Evolutionary conservation across 2,113 vertebrate species (phyloP).

Genomic region (Turnix velox): DNA sequence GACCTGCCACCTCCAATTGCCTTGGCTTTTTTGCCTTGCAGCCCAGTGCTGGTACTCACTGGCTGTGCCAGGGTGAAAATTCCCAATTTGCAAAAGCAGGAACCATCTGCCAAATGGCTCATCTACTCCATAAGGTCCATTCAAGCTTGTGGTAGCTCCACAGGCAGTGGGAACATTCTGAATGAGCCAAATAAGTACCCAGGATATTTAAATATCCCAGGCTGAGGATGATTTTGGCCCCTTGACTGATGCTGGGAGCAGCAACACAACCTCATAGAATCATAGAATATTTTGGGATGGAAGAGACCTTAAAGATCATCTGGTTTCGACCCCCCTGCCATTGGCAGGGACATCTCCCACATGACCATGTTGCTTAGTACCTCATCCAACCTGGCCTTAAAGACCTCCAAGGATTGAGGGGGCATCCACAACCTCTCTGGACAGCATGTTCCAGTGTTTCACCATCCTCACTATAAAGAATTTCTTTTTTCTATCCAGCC

Average conservation of each 20-base stretch:
- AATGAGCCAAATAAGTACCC: neutral
- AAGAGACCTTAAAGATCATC: too few relatives aligned
- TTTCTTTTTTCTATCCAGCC: too few relatives aligned
- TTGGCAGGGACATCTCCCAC: too few relatives aligned
- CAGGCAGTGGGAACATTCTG: neutral
- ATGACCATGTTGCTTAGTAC: too few relatives aligned
- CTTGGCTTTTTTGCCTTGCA: neutral
- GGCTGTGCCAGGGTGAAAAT: neutral
- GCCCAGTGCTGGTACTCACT: neutral
- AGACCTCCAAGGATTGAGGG: too few relatives aligned
- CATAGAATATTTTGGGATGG: too few relatives aligned
- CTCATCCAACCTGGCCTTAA: too few relatives aligned
- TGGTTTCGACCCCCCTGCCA: too few relatives aligned
- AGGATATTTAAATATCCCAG: neutral
- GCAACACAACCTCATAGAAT: rapidly evolving
- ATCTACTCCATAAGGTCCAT: neutral
- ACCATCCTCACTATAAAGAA: too few relatives aligned
- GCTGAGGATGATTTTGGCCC: neutral
- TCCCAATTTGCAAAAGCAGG: neutral
- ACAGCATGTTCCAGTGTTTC: too few relatives aligned
- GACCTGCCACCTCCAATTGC: neutral
- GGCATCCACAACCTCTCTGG: too few relatives aligned
- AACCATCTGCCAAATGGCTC: neutral
- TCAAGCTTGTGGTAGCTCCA: neutral
- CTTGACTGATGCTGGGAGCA: neutral